phyloP scores from a whole-genome alignment of 1,140 invertebrate genomes.

The Popillia japonica region DNA sequence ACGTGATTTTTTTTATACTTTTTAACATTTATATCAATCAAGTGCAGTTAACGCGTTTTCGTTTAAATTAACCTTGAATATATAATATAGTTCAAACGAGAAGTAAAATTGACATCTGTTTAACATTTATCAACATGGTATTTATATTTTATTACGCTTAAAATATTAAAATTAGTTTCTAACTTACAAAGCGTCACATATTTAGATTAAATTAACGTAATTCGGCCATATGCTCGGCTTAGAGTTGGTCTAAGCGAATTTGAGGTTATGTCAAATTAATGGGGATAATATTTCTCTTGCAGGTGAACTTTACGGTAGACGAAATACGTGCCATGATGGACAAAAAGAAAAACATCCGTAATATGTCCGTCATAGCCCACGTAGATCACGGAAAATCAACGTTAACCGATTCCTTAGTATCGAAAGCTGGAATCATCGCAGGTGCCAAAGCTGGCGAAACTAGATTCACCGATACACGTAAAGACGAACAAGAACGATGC shows the following conservation, averaged over 20 bases:
- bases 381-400: conserved; percentile 99
- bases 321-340: conserved; percentile 99
- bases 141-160: too few species aligned
- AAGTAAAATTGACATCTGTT: too few species aligned
- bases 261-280: conserved; percentile 37
- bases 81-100: too few species aligned
- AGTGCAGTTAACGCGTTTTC: too few species aligned
- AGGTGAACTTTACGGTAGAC: conserved; percentile 99
- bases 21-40: too few species aligned
- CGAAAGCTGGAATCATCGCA: conserved; percentile 99
- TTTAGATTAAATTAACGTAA: neutral
- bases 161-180: too few species aligned
- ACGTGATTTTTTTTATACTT: too few species aligned
- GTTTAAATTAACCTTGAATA: too few species aligned
- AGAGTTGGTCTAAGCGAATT: neutral
- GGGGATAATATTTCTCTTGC: conserved; percentile 61
- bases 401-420: conserved; percentile 98
- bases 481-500: conserved; percentile 99
- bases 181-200: too few species aligned
- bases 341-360: conserved; percentile 99
- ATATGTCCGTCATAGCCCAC: conserved; percentile 99
- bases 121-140: too few species aligned
- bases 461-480: conserved; percentile 98
- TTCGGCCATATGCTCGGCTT: neutral
- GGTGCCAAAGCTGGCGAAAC: conserved; percentile 98